Percentiles rank a stretch among this genome's conserved stretches.
Conservation (phyloP, 2,797 vertebrate genomes). For the Onychomys leucogaster region DNA sequence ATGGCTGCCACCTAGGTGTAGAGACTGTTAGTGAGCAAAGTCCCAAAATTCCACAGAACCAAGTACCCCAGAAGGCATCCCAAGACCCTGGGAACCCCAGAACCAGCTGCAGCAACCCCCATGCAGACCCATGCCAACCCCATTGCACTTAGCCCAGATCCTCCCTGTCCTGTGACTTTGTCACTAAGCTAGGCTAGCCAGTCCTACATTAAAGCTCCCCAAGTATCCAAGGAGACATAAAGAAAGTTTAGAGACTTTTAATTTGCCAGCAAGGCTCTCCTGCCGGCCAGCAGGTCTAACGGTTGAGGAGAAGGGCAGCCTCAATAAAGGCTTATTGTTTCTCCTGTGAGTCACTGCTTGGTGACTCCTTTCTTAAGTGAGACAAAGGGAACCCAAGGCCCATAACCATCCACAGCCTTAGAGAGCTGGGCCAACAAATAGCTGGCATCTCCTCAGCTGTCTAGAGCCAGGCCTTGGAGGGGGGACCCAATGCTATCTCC, state of each 20-base stretch:
- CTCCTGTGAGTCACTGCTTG: constrained; percentile 87
- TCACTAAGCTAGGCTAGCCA: constrained; percentile 47
- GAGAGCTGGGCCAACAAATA: neutral
- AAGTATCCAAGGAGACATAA: constrained; percentile 86
- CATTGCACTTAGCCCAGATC: neutral
- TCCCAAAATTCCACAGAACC: neutral
- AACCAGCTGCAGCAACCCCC: neutral
- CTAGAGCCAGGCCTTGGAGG: neutral
- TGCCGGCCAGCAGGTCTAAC: constrained; percentile 87
- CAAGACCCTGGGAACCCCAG: neutral
- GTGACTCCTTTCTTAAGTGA: constrained; percentile 90
- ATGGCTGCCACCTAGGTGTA: neutral
- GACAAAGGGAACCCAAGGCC: constrained; percentile 85
- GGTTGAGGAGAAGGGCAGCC: constrained; percentile 89
- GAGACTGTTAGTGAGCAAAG: neutral
- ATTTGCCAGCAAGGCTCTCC: constrained; percentile 89
- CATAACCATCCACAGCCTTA: constrained; percentile 2
- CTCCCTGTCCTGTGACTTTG: neutral
- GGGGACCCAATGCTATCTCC: neutral
- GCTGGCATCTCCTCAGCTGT: neutral
- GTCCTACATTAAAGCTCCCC: constrained; percentile 67
- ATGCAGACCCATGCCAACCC: neutral
- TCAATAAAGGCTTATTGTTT: constrained; percentile 92
- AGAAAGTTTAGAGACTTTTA: constrained; percentile 90
- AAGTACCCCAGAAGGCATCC: neutral